Percentiles rank a stretch among this genome's conserved stretches.
These are phyloP conservation scores for Nemurella pictetii DNA, from an alignment of 2,888 invertebrate genomes.

Conservation along the genomic window DNA sequence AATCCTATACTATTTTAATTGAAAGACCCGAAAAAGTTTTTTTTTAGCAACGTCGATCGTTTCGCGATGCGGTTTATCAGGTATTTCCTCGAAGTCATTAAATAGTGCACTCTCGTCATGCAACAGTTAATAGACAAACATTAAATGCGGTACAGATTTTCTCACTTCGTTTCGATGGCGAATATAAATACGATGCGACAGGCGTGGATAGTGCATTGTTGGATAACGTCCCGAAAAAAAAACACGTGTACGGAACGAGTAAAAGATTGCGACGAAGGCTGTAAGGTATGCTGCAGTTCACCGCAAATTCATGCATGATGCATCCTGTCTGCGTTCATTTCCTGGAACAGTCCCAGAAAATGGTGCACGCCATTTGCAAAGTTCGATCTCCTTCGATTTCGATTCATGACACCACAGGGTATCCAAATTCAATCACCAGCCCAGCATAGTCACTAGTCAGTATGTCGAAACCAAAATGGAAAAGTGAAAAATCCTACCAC, in stretches of 20 bases:
- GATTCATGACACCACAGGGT: too few species aligned
- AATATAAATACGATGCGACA: too few species aligned
- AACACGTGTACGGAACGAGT: not conserved
- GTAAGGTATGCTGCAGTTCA: not conserved
- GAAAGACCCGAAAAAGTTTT: not conserved
- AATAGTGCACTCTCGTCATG: not conserved
- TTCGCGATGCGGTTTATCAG: not conserved
- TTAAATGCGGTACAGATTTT: not conserved
- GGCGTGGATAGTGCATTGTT: not conserved
- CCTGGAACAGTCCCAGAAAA: too few species aligned
- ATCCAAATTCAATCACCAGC: too few species aligned
- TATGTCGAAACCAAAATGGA: too few species aligned
- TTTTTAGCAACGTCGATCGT: not conserved
- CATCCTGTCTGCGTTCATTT: not conserved
- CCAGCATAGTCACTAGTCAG: too few species aligned
- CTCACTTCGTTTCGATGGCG: not conserved
- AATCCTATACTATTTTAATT: not conserved
- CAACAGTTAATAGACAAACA: not conserved
- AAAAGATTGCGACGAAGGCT: not conserved
- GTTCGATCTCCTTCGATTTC: too few species aligned
- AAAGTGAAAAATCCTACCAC: too few species aligned
- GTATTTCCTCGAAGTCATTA: not conserved
- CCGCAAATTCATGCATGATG: not conserved
- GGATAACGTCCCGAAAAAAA: not conserved
- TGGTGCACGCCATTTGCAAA: too few species aligned